These are phyloP conservation scores for Periphyllus acericola DNA, from an alignment of 2,888 invertebrate genomes.

Conservation along the genomic window DNA sequence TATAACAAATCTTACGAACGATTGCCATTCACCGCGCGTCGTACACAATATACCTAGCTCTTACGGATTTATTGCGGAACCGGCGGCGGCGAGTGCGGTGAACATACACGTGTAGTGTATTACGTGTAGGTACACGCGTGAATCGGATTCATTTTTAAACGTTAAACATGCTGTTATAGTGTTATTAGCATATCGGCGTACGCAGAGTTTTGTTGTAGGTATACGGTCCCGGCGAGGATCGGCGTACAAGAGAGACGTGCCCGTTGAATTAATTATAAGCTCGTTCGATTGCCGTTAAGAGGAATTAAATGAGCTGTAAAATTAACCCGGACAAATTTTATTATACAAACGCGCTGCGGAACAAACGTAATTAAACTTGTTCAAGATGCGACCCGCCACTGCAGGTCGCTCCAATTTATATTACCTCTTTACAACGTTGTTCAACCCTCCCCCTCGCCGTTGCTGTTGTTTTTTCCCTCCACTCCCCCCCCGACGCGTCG, in stretches of 20 bases:
- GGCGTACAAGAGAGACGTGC: background rate
- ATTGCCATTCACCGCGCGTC: too few relatives aligned
- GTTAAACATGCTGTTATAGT: too few relatives aligned
- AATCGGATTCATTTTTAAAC: too few relatives aligned
- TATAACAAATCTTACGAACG: too few relatives aligned
- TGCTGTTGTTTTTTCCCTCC: background rate
- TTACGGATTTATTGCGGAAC: too few relatives aligned
- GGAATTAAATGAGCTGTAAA: constrained; percentile 60
- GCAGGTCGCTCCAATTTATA: constrained; percentile 50
- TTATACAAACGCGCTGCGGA: constrained; percentile 31
- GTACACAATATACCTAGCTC: too few relatives aligned
- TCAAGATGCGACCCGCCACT: constrained; percentile 28
- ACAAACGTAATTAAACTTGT: constrained; percentile 59
- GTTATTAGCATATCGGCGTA: too few relatives aligned
- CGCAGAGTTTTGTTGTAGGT: background rate
- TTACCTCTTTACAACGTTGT: constrained; percentile 44
- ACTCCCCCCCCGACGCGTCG: background rate
- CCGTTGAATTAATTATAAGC: constrained; percentile 54
- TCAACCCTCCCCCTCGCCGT: background rate
- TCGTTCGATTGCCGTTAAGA: constrained; percentile 57
- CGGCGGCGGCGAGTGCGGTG: too few relatives aligned
- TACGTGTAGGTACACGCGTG: too few relatives aligned
- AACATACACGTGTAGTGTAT: too few relatives aligned
- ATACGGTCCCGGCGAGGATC: background rate
- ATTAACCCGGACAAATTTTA: constrained; percentile 58